phyloP scores from a whole-genome alignment of 2,888 invertebrate genomes.

The Esperia sulphurella region DNA sequence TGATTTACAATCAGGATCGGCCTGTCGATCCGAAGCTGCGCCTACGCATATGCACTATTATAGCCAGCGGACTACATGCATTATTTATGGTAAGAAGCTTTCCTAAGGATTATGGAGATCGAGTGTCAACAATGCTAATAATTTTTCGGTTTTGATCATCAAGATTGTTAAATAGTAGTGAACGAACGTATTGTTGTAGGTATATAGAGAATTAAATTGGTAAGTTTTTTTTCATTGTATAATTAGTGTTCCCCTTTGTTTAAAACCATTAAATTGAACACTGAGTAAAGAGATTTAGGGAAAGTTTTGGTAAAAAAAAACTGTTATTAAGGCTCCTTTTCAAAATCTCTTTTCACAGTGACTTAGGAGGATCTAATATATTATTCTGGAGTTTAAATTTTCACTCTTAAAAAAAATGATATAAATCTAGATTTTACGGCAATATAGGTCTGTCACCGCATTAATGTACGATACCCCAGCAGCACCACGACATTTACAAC shows the following conservation, averaged over 20 bases:
- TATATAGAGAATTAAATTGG: no score
- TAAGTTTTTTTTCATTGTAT: no score
- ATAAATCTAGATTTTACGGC: conserved; percentile 8
- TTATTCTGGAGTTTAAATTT: no score
- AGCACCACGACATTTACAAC: background rate
- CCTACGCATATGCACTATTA: conserved; percentile 66
- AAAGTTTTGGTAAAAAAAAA: no score
- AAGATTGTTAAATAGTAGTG: conserved; percentile 6
- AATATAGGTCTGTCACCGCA: background rate
- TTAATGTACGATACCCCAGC: background rate
- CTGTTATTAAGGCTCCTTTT: no score
- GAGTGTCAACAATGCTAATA: conserved; percentile 69
- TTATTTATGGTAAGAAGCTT: conserved; percentile 79
- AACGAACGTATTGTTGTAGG: background rate
- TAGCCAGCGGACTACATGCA: conserved; percentile 70
- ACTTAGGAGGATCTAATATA: no score
- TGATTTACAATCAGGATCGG: conserved; percentile 76
- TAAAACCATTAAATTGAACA: background rate
- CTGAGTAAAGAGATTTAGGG: no score
- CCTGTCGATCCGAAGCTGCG: conserved; percentile 69
- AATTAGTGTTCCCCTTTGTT: no score
- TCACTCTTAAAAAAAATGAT: conserved; percentile 7
- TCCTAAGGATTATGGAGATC: conserved; percentile 71
- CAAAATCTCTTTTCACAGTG: no score
- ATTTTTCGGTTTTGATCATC: conserved; percentile 37